A percentile compares a stretch with the other conserved stretches of the same genome.
These are phyloP conservation scores for Macaria notata DNA, from an alignment of 2,888 invertebrate species.

Conservation along the genomic window DNA sequence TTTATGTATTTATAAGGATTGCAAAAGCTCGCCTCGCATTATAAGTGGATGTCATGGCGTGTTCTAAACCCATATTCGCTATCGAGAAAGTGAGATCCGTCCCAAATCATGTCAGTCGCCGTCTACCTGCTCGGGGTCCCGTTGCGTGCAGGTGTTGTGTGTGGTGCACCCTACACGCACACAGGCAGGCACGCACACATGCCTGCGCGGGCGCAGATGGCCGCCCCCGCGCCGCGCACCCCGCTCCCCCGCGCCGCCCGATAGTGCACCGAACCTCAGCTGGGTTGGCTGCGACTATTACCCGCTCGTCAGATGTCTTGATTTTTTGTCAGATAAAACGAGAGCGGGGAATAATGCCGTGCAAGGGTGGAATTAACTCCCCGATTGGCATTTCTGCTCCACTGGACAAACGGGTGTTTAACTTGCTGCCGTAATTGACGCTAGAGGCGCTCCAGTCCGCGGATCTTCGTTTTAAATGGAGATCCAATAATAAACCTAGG, in stretches of 20 bases:
- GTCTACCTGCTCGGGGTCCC: conserved; percentile 77
- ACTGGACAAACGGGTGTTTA: conserved; percentile 34
- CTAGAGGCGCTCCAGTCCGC: conserved; percentile 32
- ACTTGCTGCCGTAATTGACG: conserved; percentile 31
- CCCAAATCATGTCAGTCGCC: conserved; percentile 68
- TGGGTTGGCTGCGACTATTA: conserved; percentile 33
- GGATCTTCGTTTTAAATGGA: conserved; percentile 30
- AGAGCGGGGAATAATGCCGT: conserved; percentile 39
- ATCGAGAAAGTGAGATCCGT: conserved; percentile 67
- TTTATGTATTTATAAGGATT: background rate
- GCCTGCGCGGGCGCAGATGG: conserved; percentile 54
- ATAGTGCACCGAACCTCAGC: conserved; percentile 70
- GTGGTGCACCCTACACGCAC: conserved; percentile 61
- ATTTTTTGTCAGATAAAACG: conserved; percentile 56
- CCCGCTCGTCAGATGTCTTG: conserved; percentile 68
- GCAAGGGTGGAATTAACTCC: conserved; percentile 38
- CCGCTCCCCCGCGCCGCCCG: conserved; percentile 44
- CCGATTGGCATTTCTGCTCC: conserved; percentile 29
- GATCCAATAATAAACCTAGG: conserved; percentile 30
- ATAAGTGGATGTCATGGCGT: conserved; percentile 32
- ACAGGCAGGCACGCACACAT: conserved; percentile 34
- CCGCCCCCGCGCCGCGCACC: conserved; percentile 38
- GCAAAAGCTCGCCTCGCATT: conserved; percentile 13
- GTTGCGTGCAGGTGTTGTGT: conserved; percentile 73
- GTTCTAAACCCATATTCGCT: conserved; percentile 63